phyloP scores from a whole-genome alignment of 2,888 invertebrate genomes.

The Argyresthia goedartella region DNA sequence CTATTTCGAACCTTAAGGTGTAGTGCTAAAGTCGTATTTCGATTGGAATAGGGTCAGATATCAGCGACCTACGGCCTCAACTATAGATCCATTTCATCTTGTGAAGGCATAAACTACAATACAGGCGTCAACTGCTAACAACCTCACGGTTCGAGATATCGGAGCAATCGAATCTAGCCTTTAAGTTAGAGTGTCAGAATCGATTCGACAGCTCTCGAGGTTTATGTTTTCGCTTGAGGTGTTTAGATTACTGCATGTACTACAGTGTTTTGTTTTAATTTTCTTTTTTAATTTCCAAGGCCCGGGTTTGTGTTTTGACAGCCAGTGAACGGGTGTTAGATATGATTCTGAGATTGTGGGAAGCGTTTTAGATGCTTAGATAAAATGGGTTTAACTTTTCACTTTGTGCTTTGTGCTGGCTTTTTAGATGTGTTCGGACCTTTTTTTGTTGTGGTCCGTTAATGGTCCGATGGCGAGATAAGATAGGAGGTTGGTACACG shows the following conservation, averaged over 20 bases:
- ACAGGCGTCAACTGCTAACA: conserved; percentile 68
- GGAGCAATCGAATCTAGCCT: conserved; percentile 59
- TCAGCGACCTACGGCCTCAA: conserved; percentile 40
- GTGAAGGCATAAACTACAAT: conserved; percentile 56
- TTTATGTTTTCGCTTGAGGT: conserved; percentile 1
- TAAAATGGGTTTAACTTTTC: conserved; percentile 36
- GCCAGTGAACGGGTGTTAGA: conserved; percentile 51
- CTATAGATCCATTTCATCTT: conserved; percentile 61
- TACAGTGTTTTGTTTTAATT: neutral
- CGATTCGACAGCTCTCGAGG: conserved; percentile 1
- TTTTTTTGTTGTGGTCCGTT: conserved; percentile 49
- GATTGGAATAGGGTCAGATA: neutral
- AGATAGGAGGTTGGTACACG: conserved; percentile 37
- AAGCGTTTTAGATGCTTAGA: conserved; percentile 58
- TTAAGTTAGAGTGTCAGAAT: conserved; percentile 32
- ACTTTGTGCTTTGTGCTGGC: conserved; percentile 12
- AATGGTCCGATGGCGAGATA: conserved; percentile 59
- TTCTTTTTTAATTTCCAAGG: neutral
- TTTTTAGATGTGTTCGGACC: conserved; percentile 31
- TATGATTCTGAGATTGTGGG: conserved; percentile 52
- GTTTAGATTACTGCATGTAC: conserved; percentile 1
- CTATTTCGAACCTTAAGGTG: conserved; percentile 6
- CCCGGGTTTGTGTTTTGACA: conserved; percentile 59
- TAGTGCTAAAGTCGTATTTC: neutral
- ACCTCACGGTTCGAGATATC: conserved; percentile 59